Base-by-base conservation (phyloP, 1,140 invertebrate species). In the Argopecten irradians region DNA sequence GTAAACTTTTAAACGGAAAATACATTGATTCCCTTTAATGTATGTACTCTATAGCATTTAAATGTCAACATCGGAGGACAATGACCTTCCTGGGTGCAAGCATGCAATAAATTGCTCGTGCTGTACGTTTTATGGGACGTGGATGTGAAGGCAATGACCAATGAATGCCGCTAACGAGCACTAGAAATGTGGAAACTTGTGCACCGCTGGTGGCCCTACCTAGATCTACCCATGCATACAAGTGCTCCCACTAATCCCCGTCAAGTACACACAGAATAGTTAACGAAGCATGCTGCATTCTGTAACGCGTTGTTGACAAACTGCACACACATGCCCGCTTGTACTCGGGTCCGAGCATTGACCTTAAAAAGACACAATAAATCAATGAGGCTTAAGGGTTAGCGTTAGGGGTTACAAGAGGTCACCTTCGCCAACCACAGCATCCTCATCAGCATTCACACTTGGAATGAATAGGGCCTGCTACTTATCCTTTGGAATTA, bases 301-400 rank as follows among this genome's bases (percentile, higher is more conserved):
- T 71, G 55, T 71, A 71, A 71, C 55, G 55, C 55, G 55, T 71
- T 71, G 55, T 71, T 71, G 55, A 71, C 28, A 71, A 71, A 71
- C 55, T 71, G 55, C 55, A 71, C 55, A 71, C 55, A 71, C 55
- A 71, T 28, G 55, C 55, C 55, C 55, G 55, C 55, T 71, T n/a
- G 55, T 71, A 71, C 55, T 71, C 28, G n/a, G 55, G n/a, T 16
- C n/a, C 7, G n/a, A 71, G 16, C 55, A 8, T 71, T 71, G 55
- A 71, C 55, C 55, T 71, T 71, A 71, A 71, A n/a, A 71, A 71
- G 22, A 71, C 55, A 71, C 28, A 28, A 71, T 71, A 71, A 71
- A 71, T 71, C 55, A 71, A 71, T 71, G 28, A n/a, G 5, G 55
- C 55, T 55, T 55, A 55, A 11, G 43, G 43, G 43, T 55, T 22